Evolutionary conservation across 2,888 invertebrate species (phyloP).

Genomic region (Diarsia mendica): DNA sequence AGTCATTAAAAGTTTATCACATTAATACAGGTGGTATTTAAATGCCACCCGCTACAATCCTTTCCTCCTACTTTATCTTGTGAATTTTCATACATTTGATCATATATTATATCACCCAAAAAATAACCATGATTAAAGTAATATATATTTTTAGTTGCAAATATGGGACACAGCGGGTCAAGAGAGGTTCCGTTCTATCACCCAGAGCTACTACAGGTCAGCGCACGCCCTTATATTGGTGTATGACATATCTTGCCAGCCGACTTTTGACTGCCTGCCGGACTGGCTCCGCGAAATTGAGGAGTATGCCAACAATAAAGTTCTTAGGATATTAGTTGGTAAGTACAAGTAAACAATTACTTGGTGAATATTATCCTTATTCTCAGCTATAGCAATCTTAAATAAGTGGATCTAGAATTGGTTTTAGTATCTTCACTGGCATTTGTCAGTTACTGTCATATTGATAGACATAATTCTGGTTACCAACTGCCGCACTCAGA

Average conservation of each 20-base stretch:
- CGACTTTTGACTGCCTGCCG: slow-evolving; percentile 98
- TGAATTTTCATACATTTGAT: too few relatives aligned
- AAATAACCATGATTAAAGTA: background rate
- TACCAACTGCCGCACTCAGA: too few relatives aligned
- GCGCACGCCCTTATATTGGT: slow-evolving; percentile 99
- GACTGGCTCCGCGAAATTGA: slow-evolving; percentile 99
- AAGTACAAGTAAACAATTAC: slow-evolving; percentile 88
- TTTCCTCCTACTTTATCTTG: too few relatives aligned
- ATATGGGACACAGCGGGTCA: slow-evolving; percentile 99
- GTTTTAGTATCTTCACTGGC: background rate
- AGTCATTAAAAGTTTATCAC: background rate
- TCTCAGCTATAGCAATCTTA: background rate
- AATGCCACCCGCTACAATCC: too few relatives aligned
- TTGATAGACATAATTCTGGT: background rate
- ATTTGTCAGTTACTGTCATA: background rate
- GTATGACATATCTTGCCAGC: slow-evolving; percentile 99
- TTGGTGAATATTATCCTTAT: background rate
- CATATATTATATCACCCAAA: background rate
- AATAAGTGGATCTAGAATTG: background rate
- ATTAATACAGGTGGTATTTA: background rate
- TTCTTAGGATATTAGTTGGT: slow-evolving; percentile 98
- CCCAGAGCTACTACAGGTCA: slow-evolving; percentile 99
- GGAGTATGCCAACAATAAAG: slow-evolving; percentile 98
- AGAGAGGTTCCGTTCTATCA: slow-evolving; percentile 98
- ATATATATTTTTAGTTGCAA: slow-evolving; percentile 93